Base-by-base conservation (phyloP, 1,140 invertebrate genomes). In the Steinernema khuongi region DNA sequence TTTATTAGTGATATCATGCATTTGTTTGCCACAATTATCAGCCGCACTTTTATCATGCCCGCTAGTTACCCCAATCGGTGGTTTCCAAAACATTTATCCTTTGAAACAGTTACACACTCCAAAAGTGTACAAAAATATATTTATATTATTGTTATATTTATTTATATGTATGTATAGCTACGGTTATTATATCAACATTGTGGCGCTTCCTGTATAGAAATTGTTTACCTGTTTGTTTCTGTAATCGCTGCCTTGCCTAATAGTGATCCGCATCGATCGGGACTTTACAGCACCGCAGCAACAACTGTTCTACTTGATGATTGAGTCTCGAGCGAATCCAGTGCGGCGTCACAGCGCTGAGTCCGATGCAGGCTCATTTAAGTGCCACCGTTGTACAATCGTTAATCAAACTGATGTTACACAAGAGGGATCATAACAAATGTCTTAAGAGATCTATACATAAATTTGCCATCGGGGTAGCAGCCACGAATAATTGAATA, bases 141-240 rank as follows among this genome's bases (percentile, higher is more conserved):
- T n/a, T n/a, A n/a, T n/a, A n/a, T n/a, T n/a, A n/a, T n/a, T n/a
- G n/a, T n/a, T n/a, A n/a, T n/a, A n/a, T n/a, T n/a, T n/a, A n/a
- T n/a, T n/a, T n/a, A n/a, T n/a, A n/a, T n/a, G n/a, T n/a, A n/a
- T n/a, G n/a, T n/a, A n/a, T n/a, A n/a, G n/a, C n/a, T n/a, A n/a
- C n/a, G n/a, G n/a, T n/a, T n/a, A n/a, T n/a, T n/a, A n/a, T n/a
- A n/a, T n/a, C n/a, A n/a, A n/a, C n/a, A n/a, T n/a, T n/a, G n/a
- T n/a, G n/a, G n/a, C n/a, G n/a, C n/a, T n/a, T n/a, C n/a, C 50
- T 17, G 14, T 17, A 2, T 2, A 22, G 14, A 14, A 60, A 2
- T 17, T 60, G 50, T 60, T 60, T 60, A 60, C 50, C 50, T 60
- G 50, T 60, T 60, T 60, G 50, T 60, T 60, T 60, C 26, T 60